Evolutionary conservation across 2,888 invertebrate species (phyloP).

Genomic region (Allolobophora icterica): DNA sequence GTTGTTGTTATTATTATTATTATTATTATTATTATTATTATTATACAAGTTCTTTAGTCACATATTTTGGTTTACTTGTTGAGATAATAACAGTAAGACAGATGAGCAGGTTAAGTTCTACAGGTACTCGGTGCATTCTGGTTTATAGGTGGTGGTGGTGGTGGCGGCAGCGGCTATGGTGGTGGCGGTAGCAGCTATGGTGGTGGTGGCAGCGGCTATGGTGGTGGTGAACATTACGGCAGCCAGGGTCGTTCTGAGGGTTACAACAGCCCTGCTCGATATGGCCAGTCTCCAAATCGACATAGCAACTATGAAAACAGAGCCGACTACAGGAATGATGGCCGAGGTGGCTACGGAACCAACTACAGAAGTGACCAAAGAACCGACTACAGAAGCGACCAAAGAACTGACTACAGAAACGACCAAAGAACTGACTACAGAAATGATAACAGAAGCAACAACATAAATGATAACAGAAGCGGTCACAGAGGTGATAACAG

Average conservation of each 20-base stretch:
- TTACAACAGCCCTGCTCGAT: neutral
- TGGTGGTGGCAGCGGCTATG: neutral
- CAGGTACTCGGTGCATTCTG: neutral
- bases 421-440: neutral
- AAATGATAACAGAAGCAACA: neutral
- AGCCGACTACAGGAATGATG: neutral
- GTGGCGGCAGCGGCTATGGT: neutral
- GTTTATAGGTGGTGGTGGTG: neutral
- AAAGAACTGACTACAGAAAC: neutral
- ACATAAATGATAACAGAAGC: neutral
- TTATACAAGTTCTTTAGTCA: neutral
- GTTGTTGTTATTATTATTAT: neutral
- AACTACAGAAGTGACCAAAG: too few relatives aligned
- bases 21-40: neutral
- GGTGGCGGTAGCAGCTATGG: neutral
- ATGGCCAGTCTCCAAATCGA: neutral
- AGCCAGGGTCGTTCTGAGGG: neutral
- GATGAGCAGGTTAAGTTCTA: neutral
- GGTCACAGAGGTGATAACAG: neutral
- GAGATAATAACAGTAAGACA: neutral
- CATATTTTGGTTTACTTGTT: neutral
- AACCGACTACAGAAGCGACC: neutral
- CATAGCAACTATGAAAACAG: neutral
- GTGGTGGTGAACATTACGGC: neutral
- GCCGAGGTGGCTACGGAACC: too few relatives aligned